phyloP scores from a whole-genome alignment of 2,797 vertebrate genomes.

The Urosaurus nigricauda region DNA sequence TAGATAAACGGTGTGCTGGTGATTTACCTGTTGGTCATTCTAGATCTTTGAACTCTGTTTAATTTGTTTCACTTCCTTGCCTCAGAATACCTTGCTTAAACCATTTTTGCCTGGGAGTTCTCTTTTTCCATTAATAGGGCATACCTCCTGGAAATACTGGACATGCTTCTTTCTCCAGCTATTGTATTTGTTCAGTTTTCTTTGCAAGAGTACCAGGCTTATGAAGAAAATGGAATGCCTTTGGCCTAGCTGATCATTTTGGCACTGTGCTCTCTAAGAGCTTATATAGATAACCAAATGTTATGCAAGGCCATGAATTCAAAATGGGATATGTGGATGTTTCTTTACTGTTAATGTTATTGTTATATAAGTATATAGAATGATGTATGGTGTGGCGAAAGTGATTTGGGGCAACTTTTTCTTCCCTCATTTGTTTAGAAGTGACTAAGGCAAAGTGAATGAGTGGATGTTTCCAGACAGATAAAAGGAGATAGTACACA shows the following conservation, averaged over 20 bases:
- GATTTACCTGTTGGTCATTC: constrained; percentile 50
- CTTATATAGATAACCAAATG: not conserved
- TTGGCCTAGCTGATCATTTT: constrained; percentile 36
- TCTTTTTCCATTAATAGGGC: constrained; percentile 20
- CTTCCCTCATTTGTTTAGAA: too few species aligned
- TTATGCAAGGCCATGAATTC: constrained; percentile 23
- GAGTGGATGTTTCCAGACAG: too few species aligned
- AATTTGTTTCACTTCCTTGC: constrained; percentile 35
- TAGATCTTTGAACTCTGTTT: constrained; percentile 41
- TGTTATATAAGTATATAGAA: not conserved
- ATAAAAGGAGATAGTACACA: too few species aligned
- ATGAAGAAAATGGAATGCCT: constrained; percentile 32
- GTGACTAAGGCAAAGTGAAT: too few species aligned
- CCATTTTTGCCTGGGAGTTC: constrained; percentile 32
- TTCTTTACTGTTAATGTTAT: not conserved
- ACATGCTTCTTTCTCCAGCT: constrained; percentile 51
- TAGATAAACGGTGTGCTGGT: constrained; percentile 53
- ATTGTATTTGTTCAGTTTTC: constrained; percentile 54
- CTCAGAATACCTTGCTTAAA: constrained; percentile 47
- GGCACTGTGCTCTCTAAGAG: constrained; percentile 34
- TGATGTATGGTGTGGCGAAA: not conserved
- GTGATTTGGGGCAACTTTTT: not conserved
- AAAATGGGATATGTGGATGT: not conserved
- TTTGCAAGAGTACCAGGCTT: constrained; percentile 43
- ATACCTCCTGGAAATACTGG: constrained; percentile 63